These are phyloP conservation scores for Drosophila setosimentum DNA, from an alignment of 2,888 invertebrate species.

Conservation along the genomic window DNA sequence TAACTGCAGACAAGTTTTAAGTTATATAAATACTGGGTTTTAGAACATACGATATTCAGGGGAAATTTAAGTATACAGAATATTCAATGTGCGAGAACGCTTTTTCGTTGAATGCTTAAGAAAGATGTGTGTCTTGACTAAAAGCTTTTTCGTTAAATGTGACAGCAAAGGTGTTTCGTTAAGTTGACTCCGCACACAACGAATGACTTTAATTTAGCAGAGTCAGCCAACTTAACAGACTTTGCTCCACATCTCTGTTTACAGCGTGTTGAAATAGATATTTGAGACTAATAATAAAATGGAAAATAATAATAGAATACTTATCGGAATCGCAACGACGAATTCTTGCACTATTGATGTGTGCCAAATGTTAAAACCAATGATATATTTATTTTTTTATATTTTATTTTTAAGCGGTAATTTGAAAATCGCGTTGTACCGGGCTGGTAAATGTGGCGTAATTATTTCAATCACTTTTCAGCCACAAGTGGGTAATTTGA, in stretches of 20 bases:
- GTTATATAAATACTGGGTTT: constrained; percentile 10
- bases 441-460: background rate
- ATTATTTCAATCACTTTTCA: constrained; percentile 1
- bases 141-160: background rate
- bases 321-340: background rate
- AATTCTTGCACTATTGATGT: background rate
- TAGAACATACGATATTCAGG: constrained; percentile 46
- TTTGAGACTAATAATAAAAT: background rate
- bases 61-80: background rate
- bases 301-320: background rate
- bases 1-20: background rate
- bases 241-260: background rate
- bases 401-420: background rate
- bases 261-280: background rate
- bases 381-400: background rate
- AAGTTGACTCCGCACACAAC: constrained; percentile 2
- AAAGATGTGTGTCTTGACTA: constrained; percentile 2
- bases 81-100: background rate
- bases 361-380: background rate
- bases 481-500: constrained; percentile 65
- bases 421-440: background rate
- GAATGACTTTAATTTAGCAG: background rate
- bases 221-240: background rate
- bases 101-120: background rate
- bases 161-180: background rate